Base-by-base conservation (phyloP, 2,888 invertebrate species). In the Melipona bicolor region DNA sequence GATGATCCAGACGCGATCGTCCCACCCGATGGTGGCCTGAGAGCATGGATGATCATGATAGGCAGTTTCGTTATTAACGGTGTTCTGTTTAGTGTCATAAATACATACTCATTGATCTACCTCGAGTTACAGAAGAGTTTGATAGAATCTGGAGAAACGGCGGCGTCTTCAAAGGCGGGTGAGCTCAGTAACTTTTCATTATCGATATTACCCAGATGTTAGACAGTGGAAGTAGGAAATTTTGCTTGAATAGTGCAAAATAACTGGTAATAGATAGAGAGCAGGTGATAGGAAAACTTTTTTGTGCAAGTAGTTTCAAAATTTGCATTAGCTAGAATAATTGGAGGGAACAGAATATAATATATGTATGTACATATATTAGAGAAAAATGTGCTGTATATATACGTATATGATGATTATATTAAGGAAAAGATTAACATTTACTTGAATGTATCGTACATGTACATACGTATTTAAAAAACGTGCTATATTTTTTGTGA, bases 41-140 rank as follows among this genome's bases (percentile, higher is more conserved):
- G 97, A 91, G 98, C 98, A 0, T 98, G 97, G 96, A 95, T 97
- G 83, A 97, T 98, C 24, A 96, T 98, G 96, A 91, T 98, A 64
- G 98, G 97, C 65, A 98, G 98, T 81, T 98, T 98, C 94, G 95
- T 98, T 81, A 97, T 97, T 91, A 98, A 99, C 94, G 98, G 98
- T 11, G 96, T 98, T 73, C 95, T 99, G 74, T 98, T 98, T 94
- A 98, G 98, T 69, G 96, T 98, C 67, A 98, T 99, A 92, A 99
- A 99, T 95, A 97, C 97, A 0, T 98, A 97, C 93, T 97, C 98
- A 88, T 96, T 98, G 50, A 96, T 98, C 87, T 97, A 97, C 93
- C 95, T 96, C 13, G 96, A 97, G 86, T 95, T 98, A 67, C 95
- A 96, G 90, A 95, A 96, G 72, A 96, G 96, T 90, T 95, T 98